Conservation (phyloP, 2,113 vertebrate species). For the Meles meles region DNA sequence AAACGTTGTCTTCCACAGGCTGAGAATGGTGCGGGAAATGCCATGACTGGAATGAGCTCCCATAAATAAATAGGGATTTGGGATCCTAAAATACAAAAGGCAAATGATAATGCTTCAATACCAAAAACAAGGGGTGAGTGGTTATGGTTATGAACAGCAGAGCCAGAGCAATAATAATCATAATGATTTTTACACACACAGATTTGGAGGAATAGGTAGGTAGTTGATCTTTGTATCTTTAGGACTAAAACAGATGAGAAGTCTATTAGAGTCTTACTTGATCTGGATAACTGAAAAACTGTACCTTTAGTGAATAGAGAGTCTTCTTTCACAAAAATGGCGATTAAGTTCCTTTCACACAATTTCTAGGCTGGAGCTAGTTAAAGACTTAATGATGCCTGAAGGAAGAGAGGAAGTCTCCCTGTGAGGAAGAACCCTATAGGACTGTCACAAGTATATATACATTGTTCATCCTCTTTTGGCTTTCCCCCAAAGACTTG, state of each 20-base stretch:
- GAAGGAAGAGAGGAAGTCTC: background rate
- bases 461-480: background rate
- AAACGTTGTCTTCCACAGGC: background rate
- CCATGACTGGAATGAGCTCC: background rate
- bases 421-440: background rate
- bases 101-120: background rate
- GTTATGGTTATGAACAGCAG: background rate
- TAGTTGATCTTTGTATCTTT: background rate
- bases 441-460: background rate
- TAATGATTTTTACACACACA: background rate
- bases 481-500: background rate
- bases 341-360: background rate
- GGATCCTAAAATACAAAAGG: background rate
- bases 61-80: background rate
- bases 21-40: background rate
- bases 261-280: background rate
- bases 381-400: background rate
- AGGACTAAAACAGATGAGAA: background rate
- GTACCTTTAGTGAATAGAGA: background rate
- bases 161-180: background rate
- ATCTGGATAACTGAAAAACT: background rate
- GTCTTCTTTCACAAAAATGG: background rate
- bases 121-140: background rate
- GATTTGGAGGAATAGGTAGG: background rate
- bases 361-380: background rate